phyloP scores from a whole-genome alignment of 2,888 invertebrate genomes.

The Adineta ricciae region DNA sequence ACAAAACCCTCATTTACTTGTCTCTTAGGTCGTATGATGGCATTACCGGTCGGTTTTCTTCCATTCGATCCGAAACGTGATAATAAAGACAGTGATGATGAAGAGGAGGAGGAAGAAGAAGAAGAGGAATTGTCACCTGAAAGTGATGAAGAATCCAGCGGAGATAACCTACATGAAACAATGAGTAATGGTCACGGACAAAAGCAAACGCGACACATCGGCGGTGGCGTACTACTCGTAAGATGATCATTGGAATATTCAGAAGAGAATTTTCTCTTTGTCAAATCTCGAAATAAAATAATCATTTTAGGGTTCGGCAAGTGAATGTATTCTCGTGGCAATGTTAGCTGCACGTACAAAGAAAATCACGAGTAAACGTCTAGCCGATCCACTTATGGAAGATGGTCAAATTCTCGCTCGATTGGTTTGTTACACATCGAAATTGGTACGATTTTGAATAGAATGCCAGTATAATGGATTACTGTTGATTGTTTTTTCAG shows the following conservation, averaged over 20 bases:
- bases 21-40: constrained; percentile 56
- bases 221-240: constrained; percentile 33
- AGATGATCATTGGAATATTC: neutral
- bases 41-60: constrained; percentile 75
- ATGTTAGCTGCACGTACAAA: constrained; percentile 83
- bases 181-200: constrained; percentile 11
- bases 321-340: constrained; percentile 81
- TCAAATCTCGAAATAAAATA: neutral
- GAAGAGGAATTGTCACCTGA: neutral
- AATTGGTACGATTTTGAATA: constrained; percentile 41
- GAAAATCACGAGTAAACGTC: constrained; percentile 62
- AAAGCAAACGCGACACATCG: constrained; percentile 4
- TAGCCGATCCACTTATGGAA: constrained; percentile 67
- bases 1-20: neutral
- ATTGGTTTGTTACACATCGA: constrained; percentile 66
- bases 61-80: constrained; percentile 41
- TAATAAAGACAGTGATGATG: constrained; percentile 19
- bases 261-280: neutral
- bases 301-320: constrained; percentile 70
- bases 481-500: constrained; percentile 36
- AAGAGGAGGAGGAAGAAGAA: neutral
- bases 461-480: neutral
- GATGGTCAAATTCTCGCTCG: constrained; percentile 80
- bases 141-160: neutral
- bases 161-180: neutral